phyloP scores from a whole-genome alignment of 2,113 vertebrate species.

The Nannospalax galili region DNA sequence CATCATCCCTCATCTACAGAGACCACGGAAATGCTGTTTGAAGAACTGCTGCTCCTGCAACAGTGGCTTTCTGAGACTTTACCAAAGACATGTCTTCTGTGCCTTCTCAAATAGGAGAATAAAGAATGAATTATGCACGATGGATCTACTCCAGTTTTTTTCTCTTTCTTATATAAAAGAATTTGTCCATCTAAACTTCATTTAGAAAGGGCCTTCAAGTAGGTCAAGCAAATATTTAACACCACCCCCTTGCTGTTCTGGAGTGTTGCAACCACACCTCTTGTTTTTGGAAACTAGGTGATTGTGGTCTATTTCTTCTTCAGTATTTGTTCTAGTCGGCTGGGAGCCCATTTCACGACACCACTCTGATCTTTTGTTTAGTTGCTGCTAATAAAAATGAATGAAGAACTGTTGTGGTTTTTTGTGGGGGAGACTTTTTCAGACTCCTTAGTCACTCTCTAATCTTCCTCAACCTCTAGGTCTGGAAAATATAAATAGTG shows the following conservation, averaged over 20 bases:
- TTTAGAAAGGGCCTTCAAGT: neutral
- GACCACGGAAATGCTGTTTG: neutral
- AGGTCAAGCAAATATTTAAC: conserved; percentile 20
- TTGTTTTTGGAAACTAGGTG: conserved; percentile 53
- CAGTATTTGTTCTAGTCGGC: conserved; percentile 10
- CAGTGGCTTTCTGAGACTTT: neutral
- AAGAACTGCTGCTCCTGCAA: neutral
- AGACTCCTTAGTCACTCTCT: neutral
- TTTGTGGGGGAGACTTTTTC: neutral
- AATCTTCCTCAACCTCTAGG: neutral
- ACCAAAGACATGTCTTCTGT: neutral
- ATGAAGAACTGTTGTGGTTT: neutral
- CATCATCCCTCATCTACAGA: neutral
- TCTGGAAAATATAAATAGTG: neutral
- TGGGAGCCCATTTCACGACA: conserved; percentile 29
- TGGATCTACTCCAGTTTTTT: neutral
- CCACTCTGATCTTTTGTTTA: neutral
- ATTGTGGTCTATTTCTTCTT: conserved; percentile 29
- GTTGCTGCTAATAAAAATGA: neutral
- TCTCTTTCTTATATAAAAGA: neutral
- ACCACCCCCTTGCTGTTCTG: neutral
- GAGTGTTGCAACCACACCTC: conserved; percentile 12
- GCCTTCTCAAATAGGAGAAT: neutral
- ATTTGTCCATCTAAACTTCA: neutral
- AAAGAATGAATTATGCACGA: neutral